Evolutionary conservation across 2,797 vertebrate species (phyloP).

Genomic region (Oreortyx pictus): DNA sequence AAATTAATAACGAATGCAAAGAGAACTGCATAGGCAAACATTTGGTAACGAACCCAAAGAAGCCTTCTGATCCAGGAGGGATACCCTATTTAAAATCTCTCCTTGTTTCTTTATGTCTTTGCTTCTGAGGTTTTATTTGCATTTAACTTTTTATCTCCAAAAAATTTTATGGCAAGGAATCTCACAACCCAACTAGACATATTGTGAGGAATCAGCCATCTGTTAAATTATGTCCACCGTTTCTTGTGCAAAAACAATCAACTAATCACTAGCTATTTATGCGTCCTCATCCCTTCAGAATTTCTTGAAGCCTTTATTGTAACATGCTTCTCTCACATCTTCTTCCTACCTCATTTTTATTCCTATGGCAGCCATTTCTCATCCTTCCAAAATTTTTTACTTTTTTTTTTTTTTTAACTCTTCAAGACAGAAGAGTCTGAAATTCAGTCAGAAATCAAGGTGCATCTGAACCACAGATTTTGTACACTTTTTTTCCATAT

Average conservation of each 20-base stretch:
- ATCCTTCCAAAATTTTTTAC: not conserved
- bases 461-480: not conserved
- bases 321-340: not conserved
- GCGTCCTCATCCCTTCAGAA: not conserved
- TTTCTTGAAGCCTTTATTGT: not conserved
- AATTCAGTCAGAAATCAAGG: not conserved
- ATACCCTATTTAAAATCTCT: not conserved
- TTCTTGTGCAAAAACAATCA: not conserved
- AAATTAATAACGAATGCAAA: not conserved
- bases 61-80: not conserved
- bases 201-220: not conserved
- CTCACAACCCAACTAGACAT: not conserved
- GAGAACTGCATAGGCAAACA: not conserved
- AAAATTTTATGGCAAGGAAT: not conserved
- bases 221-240: rapidly evolving
- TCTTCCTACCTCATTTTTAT: not conserved
- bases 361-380: not conserved
- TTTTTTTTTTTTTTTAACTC: not conserved
- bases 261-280: not conserved
- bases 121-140: not conserved
- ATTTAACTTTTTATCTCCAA: not conserved
- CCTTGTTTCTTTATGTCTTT: not conserved
- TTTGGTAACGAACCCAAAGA: not conserved
- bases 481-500: not conserved
- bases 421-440: not conserved